A percentile compares a stretch with the other conserved stretches of the same genome.
phyloP scores from a whole-genome alignment of 2,113 vertebrate species.

The Engystomops pustulosus region DNA sequence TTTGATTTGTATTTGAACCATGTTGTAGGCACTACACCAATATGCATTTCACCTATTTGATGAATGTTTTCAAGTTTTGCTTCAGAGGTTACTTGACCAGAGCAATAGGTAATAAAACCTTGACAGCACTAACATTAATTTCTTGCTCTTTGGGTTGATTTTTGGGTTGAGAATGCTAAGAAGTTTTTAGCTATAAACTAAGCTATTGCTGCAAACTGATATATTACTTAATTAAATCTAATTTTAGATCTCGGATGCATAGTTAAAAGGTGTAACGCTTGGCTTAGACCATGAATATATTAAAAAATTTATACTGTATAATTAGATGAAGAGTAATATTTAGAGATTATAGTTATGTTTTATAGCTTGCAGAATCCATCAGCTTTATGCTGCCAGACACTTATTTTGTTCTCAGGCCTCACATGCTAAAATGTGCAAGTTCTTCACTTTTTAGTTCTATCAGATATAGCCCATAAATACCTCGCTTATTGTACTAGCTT shows the following conservation, averaged over 20 bases:
- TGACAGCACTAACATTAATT: constrained; percentile 31
- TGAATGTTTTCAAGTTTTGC: constrained; percentile 24
- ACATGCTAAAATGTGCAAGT: background rate
- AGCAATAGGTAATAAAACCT: constrained; percentile 40
- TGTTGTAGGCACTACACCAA: background rate
- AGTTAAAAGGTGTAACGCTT: constrained; percentile 40
- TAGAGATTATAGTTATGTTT: constrained; percentile 22
- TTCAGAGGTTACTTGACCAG: constrained; percentile 31
- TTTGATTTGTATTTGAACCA: constrained; percentile 6
- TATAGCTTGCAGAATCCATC: background rate
- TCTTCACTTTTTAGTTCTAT: background rate
- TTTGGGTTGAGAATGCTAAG: background rate
- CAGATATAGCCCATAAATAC: background rate
- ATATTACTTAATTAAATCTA: constrained; percentile 38
- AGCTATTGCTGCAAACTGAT: constrained; percentile 22
- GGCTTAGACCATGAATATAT: constrained; percentile 25
- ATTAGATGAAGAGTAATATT: constrained; percentile 17
- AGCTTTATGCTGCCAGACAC: background rate
- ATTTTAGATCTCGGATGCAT: constrained; percentile 22
- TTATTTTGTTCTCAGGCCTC: background rate
- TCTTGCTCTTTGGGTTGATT: background rate
- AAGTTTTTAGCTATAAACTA: background rate
- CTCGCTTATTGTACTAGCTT: no score
- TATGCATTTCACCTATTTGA: constrained; percentile 6
- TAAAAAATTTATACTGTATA: constrained; percentile 29